Conservation (phyloP, 2,113 vertebrate genomes). For the Nycticebus coucang region DNA sequence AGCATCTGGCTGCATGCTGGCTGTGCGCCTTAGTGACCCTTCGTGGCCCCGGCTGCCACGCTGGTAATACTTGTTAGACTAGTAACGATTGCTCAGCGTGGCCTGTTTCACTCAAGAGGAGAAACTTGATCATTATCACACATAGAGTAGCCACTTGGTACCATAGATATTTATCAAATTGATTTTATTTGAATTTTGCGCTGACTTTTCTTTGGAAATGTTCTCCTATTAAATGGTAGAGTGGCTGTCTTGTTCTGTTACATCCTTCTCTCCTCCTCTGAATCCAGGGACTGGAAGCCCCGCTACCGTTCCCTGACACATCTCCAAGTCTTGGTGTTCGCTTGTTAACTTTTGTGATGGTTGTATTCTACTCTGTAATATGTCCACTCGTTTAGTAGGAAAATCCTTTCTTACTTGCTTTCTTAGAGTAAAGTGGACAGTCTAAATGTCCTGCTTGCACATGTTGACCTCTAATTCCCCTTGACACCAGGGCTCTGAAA, state of each 20-base stretch:
- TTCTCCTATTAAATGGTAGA: neutral
- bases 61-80: neutral
- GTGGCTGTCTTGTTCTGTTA: neutral
- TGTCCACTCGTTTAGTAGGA: neutral
- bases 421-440: neutral
- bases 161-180: neutral
- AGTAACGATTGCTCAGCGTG: neutral
- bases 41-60: too few species aligned
- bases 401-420: neutral
- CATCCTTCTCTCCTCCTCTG: neutral
- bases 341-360: neutral
- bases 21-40: neutral
- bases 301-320: neutral
- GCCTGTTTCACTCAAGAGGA: neutral
- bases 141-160: neutral
- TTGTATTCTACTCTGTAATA: neutral
- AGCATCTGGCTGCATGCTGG: neutral
- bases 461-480: neutral
- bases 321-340: neutral
- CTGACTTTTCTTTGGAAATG: neutral
- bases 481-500: neutral
- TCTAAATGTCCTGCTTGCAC: neutral
- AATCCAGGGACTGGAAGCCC: neutral
- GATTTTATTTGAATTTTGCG: conserved; percentile 16
- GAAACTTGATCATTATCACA: neutral